phyloP scores from a whole-genome alignment of 2,888 invertebrate genomes.

The Himalopsyche anomala region DNA sequence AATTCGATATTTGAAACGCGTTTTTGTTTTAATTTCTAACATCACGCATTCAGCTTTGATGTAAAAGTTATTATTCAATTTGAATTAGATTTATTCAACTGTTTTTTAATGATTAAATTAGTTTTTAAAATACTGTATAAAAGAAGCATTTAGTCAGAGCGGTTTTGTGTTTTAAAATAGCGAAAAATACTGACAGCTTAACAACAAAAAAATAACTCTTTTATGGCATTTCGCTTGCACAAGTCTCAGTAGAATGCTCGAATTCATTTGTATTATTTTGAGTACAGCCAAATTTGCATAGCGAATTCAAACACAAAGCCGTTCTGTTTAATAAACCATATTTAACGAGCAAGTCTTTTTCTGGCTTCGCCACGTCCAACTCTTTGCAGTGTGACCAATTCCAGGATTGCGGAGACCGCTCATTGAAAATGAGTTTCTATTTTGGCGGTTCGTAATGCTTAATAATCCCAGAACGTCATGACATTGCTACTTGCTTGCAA shows the following conservation, averaged over 20 bases:
- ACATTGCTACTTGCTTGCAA: neutral
- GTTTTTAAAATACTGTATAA: no score
- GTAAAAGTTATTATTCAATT: no score
- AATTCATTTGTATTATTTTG: slow-evolving; percentile 24
- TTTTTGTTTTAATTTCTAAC: no score
- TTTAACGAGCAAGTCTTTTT: slow-evolving; percentile 17
- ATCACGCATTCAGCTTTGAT: no score
- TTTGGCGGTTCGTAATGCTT: neutral
- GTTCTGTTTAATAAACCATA: slow-evolving; percentile 34
- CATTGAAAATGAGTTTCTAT: slow-evolving; percentile 1
- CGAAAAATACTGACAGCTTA: no score
- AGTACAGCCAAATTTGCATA: slow-evolving; percentile 28
- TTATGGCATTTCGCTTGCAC: neutral
- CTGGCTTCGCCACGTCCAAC: slow-evolving; percentile 3
- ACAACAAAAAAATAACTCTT: neutral
- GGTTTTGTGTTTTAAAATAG: no score
- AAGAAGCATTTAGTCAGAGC: no score
- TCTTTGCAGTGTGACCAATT: slow-evolving; percentile 7
- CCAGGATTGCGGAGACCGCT: neutral
- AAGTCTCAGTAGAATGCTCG: neutral
- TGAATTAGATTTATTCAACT: no score
- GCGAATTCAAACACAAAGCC: neutral
- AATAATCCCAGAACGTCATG: neutral
- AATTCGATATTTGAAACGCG: no score
- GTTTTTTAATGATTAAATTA: no score